Base-by-base conservation (phyloP, 1,140 invertebrate species). In the Apis florea region DNA sequence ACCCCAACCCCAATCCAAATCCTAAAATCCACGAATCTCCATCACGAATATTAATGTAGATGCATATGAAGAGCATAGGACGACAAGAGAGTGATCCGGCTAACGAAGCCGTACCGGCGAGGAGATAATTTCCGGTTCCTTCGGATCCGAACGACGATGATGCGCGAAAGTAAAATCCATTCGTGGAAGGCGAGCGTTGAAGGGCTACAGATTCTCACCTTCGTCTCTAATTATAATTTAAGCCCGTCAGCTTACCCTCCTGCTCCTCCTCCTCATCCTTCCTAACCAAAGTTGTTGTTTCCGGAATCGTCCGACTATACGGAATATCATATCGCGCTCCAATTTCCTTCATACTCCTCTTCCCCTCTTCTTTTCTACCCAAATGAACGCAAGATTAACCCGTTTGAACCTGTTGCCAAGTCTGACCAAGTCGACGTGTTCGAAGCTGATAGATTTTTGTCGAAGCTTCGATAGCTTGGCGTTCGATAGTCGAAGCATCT, bases 141-240 rank as follows among this genome's bases (percentile, higher is more conserved):
- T 59, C 26, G 68, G 26, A 54, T 71, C 19, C 56, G 58, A 40
- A 40, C 56, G 13, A 13, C 21, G 21, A 26, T 40, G 21, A 53
- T 24, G 40, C 77, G 26, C 24, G 47, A 63, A 53, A 63, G 21
- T 53, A 64, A 21, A 56, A 58, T 31, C 56, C 13, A 10, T 17
- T 68, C 19, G 17, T 77, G 64, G 53, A 47, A 51, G 13, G 31
- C 31, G 13, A 19, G n/a, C 59, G 31, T 40, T n/a, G 70, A 80
- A 80, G 51, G 24, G 51, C 26, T 54, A 72, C 26, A 26, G 73
- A 51, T 73, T 59, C 59, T 51, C 49, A 49, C 51, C 78, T 66
- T 73, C 70, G 61, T 75, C 69, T 82, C 72, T 82, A 82, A 82
- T 82, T 82, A 69, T 73, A 40, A 76, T 69, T 61, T 82, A 76